Conservation (phyloP, 2,888 invertebrate species). For the Anoplius nigerrimus region DNA sequence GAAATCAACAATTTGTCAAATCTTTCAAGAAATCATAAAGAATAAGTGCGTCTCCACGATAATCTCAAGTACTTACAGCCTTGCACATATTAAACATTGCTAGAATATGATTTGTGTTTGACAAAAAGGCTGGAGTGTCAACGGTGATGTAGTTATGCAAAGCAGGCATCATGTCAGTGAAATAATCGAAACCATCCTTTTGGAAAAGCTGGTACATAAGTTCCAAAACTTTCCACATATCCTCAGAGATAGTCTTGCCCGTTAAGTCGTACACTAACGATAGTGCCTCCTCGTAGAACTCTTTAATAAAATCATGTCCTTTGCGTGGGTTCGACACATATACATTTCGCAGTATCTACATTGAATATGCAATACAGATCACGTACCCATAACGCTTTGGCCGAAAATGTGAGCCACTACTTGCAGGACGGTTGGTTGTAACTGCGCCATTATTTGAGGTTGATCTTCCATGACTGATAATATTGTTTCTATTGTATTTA, state of each 20-base stretch:
- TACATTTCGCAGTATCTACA: neutral
- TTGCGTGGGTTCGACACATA: neutral
- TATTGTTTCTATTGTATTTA: constrained; percentile 97
- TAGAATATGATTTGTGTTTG: constrained; percentile 90
- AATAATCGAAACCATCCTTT: constrained; percentile 96
- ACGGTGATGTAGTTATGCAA: constrained; percentile 98
- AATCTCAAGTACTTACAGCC: constrained; percentile 78
- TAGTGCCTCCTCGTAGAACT: constrained; percentile 98
- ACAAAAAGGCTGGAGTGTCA: constrained; percentile 94
- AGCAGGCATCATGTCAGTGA: constrained; percentile 98
- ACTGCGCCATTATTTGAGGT: constrained; percentile 87
- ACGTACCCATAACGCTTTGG: constrained; percentile 87
- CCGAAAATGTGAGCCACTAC: constrained; percentile 90
- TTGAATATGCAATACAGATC: constrained; percentile 23
- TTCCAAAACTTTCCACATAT: constrained; percentile 97
- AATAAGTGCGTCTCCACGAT: neutral
- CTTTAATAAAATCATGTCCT: constrained; percentile 74
- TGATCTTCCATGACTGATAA: constrained; percentile 94
- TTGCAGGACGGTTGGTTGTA: constrained; percentile 94
- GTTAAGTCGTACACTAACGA: constrained; percentile 95
- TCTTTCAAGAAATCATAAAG: no score
- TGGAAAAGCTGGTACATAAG: constrained; percentile 92
- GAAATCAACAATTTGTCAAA: no score
- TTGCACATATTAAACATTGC: constrained; percentile 97
- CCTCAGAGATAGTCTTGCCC: constrained; percentile 89